Base-by-base conservation (phyloP, 2,113 vertebrate species). In the Brachypodius melanocephalos region DNA sequence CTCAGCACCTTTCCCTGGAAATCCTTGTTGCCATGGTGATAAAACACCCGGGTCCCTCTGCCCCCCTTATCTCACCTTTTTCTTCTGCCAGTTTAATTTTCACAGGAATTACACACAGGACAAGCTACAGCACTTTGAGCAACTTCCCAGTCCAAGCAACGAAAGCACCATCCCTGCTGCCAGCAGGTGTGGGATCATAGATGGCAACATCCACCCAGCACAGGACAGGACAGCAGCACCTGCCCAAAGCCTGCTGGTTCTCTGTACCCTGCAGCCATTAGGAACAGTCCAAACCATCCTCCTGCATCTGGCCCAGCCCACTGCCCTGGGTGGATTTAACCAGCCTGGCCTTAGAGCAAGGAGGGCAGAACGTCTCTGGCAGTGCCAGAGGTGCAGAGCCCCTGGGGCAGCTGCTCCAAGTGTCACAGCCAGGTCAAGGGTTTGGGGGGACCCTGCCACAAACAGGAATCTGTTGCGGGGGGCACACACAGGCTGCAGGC, bases 1-100 rank as follows among this genome's bases (percentile, higher is more conserved):
- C 85, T 91, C 85, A 88, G 65, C 89, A 91, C 88, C 88, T 69
- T 69, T 81, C 80, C 93, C 71, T 76, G 77, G 69, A 82, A 89
- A 69, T 51, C 66, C 45, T 22, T 55, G 95, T 95, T 92, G 88
- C 95, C 65, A 58, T 85, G 95, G 95, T n/a, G 51, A 97, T 54
- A 34, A 69, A 93, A 83, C 74, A 93, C 54, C 26, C 51, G 1
- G n/a, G 75, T 34, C n/a, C 40, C 74, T 66, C 49, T 40, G 57
- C 46, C 26, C 59, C 46, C 13, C 14, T 72, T 38, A 46, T 61
- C 68, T 96, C 87, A 71, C 78, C 61, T 85, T 61, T 82, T 71
- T 85, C 73, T 79, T 48, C 32, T 42, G 54, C 74, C 9, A 57
- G 81, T 81, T 90, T 48, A 62, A n/a, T 87, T 93, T 86, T 89